Conservation (phyloP, 2,888 invertebrate species). For the Carcina quercana region DNA sequence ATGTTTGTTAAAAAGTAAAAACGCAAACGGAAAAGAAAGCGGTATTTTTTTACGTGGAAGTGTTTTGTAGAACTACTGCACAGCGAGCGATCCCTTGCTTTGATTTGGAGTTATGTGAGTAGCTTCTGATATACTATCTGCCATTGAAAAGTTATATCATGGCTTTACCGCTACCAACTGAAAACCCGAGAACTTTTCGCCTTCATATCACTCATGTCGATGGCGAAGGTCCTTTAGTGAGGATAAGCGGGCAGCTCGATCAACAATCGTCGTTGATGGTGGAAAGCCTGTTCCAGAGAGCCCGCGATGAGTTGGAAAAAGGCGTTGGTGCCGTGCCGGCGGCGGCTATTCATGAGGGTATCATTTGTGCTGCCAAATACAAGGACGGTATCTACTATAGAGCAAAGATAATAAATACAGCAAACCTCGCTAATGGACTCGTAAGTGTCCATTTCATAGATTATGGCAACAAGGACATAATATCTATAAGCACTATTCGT, state of each 20-base stretch:
- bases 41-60: slow-evolving; percentile 35
- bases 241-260: slow-evolving; percentile 82
- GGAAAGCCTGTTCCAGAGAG: slow-evolving; percentile 62
- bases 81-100: slow-evolving; percentile 25
- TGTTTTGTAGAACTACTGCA: slow-evolving; percentile 31
- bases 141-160: slow-evolving; percentile 22
- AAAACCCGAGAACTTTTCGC: slow-evolving; percentile 48
- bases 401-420: slow-evolving; percentile 71
- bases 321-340: slow-evolving; percentile 60
- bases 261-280: slow-evolving; percentile 70
- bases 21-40: slow-evolving; percentile 64
- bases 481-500: slow-evolving; percentile 75
- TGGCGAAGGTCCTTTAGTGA: slow-evolving; percentile 79
- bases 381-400: slow-evolving; percentile 79
- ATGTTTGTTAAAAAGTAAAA: slow-evolving; percentile 59
- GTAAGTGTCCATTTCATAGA: slow-evolving; percentile 81
- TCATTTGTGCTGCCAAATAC: slow-evolving; percentile 79
- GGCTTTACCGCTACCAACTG: slow-evolving; percentile 43
- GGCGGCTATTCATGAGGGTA: slow-evolving; percentile 65
- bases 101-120: slow-evolving; percentile 41
- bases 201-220: slow-evolving; percentile 80
- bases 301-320: slow-evolving; percentile 55
- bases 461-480: slow-evolving; percentile 77
- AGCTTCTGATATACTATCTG: slow-evolving; percentile 7
- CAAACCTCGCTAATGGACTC: slow-evolving; percentile 60